These are phyloP conservation scores for Hypotaenidia okinawae DNA, from an alignment of 2,797 vertebrate genomes.

Conservation along the genomic window DNA sequence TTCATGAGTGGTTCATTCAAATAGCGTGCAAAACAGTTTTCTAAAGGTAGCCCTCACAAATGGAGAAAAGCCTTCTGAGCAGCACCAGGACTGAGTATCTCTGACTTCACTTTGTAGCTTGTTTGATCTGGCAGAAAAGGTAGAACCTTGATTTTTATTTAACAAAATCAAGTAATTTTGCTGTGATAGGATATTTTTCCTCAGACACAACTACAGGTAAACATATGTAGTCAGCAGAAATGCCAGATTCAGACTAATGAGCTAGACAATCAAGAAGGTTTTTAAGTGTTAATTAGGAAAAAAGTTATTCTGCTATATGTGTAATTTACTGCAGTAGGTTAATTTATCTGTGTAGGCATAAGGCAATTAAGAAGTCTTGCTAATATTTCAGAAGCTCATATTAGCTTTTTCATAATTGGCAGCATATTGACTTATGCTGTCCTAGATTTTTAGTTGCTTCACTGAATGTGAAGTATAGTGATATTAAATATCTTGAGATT, in stretches of 20 bases:
- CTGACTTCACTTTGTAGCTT: neutral
- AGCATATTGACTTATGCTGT: neutral
- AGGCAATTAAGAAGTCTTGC: neutral
- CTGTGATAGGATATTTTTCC: neutral
- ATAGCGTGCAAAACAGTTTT: neutral
- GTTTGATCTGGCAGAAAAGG: neutral
- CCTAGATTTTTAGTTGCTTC: neutral
- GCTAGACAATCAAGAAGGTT: neutral
- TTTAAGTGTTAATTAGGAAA: conserved; percentile 39
- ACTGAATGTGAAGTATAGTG: neutral
- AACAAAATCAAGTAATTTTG: neutral
- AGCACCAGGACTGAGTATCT: neutral
- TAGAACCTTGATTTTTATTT: conserved; percentile 20
- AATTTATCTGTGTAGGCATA: conserved; percentile 17
- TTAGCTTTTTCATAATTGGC: neutral
- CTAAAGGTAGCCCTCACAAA: neutral
- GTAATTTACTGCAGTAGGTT: conserved; percentile 37
- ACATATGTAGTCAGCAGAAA: conserved; percentile 21
- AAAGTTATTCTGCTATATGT: conserved; percentile 8
- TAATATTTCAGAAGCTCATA: neutral
- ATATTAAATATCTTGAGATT: neutral
- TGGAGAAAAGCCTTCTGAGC: neutral
- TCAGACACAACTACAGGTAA: neutral
- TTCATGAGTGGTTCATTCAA: neutral
- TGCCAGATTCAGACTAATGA: conserved; percentile 10